These are phyloP conservation scores for Eidolon helvum DNA, from an alignment of 2,113 vertebrate species.

Conservation along the genomic window DNA sequence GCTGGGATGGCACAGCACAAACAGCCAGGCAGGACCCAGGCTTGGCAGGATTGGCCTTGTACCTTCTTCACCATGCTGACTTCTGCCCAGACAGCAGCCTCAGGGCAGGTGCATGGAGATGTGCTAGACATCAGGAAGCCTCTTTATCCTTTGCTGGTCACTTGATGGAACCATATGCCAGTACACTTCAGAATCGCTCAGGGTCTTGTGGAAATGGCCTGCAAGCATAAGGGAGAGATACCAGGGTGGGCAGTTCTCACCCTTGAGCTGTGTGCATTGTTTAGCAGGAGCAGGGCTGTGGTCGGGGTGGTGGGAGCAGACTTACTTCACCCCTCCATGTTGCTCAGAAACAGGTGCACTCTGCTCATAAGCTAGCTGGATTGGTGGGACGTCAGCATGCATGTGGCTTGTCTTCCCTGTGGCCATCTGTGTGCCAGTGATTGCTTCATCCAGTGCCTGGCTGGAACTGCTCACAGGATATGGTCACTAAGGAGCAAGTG, in stretches of 20 bases:
- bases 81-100: fast-evolving
- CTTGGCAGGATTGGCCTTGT: not conserved
- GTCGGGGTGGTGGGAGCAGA: not conserved
- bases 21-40: not conserved
- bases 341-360: not conserved
- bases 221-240: not conserved
- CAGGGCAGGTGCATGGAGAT: not conserved
- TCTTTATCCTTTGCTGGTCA: fast-evolving
- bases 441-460: not conserved
- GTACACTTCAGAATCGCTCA: fast-evolving
- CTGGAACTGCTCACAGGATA: not conserved
- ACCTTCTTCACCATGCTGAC: no score
- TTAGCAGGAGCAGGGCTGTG: not conserved
- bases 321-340: not conserved
- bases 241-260: not conserved
- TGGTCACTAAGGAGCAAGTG: not conserved
- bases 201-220: not conserved
- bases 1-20: fast-evolving
- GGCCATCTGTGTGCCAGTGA: not conserved
- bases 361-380: not conserved
- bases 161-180: not conserved
- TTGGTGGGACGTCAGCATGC: fast-evolving
- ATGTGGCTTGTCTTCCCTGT: not conserved
- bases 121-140: not conserved
- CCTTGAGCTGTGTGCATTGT: fast-evolving